A percentile compares a stretch with the other conserved stretches of the same genome.
These are phyloP conservation scores for Zophobas atratus DNA, from an alignment of 1,140 invertebrate genomes.

Conservation along the genomic window DNA sequence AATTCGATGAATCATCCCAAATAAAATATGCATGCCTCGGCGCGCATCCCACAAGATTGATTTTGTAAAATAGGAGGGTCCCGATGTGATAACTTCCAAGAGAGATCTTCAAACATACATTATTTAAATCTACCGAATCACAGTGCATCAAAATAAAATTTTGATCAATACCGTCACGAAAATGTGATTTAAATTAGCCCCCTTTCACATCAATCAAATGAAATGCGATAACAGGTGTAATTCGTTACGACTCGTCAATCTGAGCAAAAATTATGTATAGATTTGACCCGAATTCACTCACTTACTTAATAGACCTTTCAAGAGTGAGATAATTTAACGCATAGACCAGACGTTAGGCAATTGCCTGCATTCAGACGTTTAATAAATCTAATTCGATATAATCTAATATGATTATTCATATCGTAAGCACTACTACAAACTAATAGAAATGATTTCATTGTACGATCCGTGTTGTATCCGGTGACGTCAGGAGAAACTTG, in stretches of 20 bases:
- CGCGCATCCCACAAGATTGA: background rate
- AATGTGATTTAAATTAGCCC: too few species aligned
- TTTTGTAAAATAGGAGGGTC: conserved; percentile 9
- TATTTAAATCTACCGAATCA: conserved; percentile 25
- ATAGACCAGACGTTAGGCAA: background rate
- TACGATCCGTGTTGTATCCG: conserved; percentile 34
- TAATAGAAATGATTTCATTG: conserved; percentile 32
- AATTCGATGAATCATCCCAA: conserved; percentile 9
- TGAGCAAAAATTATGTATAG: background rate
- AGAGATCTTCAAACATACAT: conserved; percentile 1
- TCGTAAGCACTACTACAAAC: conserved; percentile 20
- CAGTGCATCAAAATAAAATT: conserved; percentile 2
- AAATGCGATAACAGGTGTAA: background rate
- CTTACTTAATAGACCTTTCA: background rate
- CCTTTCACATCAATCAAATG: background rate
- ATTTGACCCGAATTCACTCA: conserved; percentile 4
- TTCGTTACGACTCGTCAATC: background rate
- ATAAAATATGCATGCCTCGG: conserved; percentile 6
- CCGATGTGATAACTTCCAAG: conserved; percentile 4
- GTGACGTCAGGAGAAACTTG: conserved; percentile 28
- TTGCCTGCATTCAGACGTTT: conserved; percentile 23
- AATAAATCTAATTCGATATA: conserved; percentile 38
- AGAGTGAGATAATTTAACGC: background rate
- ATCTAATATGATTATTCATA: conserved; percentile 40
- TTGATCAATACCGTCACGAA: background rate